phyloP scores from a whole-genome alignment of 2,888 invertebrate genomes.

The Fragum whitleyi region DNA sequence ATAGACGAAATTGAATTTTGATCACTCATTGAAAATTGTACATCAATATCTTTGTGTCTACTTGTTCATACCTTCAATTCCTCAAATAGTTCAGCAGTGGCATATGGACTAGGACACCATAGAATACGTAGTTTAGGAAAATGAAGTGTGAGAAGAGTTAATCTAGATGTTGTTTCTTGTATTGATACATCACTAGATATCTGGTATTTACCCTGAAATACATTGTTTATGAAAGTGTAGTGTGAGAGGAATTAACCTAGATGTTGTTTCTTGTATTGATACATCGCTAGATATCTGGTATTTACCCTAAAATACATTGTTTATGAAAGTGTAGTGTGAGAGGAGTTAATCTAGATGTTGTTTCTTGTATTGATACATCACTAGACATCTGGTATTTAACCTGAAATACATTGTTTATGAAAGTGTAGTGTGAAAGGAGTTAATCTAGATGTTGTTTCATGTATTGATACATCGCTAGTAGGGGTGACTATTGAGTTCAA shows the following conservation, averaged over 20 bases:
- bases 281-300: constrained; percentile 91
- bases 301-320: constrained; percentile 86
- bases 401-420: constrained; percentile 92
- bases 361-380: constrained; percentile 91
- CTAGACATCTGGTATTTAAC: constrained; percentile 90
- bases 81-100: constrained; percentile 97
- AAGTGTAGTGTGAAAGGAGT: constrained; percentile 97
- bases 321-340: constrained; percentile 98
- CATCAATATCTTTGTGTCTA: too few relatives aligned
- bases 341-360: constrained; percentile 94
- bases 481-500: too few relatives aligned
- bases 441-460: constrained; percentile 93
- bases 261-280: constrained; percentile 80
- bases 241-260: too few relatives aligned
- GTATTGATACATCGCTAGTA: constrained; percentile 91
- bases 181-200: constrained; percentile 90
- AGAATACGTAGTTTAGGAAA: constrained; percentile 96
- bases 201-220: constrained; percentile 90
- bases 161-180: constrained; percentile 93
- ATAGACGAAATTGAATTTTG: too few relatives aligned
- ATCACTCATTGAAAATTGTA: too few relatives aligned
- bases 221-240: too few relatives aligned
- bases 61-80: constrained; percentile 92
- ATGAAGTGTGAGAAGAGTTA: constrained; percentile 96
- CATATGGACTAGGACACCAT: constrained; percentile 98